Percentiles rank a stretch among this genome's conserved stretches.
Evolutionary conservation across 2,797 vertebrate species (phyloP).

Genomic region (Antennarius maculatus): DNA sequence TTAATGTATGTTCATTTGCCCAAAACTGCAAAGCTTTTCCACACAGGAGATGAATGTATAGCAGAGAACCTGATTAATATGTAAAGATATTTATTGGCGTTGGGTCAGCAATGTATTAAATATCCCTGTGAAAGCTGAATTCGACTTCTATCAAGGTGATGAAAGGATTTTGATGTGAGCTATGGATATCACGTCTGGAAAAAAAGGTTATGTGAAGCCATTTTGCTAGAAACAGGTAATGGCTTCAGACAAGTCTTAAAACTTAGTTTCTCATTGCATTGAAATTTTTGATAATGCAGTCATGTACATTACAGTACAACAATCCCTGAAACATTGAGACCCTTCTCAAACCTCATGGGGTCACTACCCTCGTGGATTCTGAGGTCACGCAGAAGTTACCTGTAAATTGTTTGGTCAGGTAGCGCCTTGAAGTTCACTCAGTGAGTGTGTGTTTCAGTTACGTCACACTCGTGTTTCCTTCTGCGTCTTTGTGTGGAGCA

Average conservation of each 20-base stretch:
- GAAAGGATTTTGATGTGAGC: not conserved
- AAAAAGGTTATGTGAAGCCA: not conserved
- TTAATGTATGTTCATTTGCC: not conserved
- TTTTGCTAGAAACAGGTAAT: not conserved
- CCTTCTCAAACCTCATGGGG: not conserved
- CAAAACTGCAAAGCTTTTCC: not conserved
- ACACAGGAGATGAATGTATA: not conserved
- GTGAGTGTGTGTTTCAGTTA: not conserved
- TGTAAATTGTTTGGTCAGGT: not conserved
- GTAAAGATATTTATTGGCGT: not conserved
- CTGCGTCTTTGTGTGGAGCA: slow-evolving; percentile 74
- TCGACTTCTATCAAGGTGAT: not conserved
- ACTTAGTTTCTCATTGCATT: no score
- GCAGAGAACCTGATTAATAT: not conserved
- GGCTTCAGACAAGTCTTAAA: no score
- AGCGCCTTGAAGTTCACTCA: not conserved
- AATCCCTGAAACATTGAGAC: not conserved
- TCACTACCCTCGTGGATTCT: not conserved
- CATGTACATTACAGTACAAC: no score
- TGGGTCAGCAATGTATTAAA: slow-evolving; percentile 1
- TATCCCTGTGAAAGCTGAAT: not conserved
- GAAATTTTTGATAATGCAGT: no score
- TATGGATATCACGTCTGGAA: not conserved
- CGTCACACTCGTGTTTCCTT: not conserved
- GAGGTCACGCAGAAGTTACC: not conserved